phyloP scores from a whole-genome alignment of 1,140 invertebrate species.

The Micrasema minimum region DNA sequence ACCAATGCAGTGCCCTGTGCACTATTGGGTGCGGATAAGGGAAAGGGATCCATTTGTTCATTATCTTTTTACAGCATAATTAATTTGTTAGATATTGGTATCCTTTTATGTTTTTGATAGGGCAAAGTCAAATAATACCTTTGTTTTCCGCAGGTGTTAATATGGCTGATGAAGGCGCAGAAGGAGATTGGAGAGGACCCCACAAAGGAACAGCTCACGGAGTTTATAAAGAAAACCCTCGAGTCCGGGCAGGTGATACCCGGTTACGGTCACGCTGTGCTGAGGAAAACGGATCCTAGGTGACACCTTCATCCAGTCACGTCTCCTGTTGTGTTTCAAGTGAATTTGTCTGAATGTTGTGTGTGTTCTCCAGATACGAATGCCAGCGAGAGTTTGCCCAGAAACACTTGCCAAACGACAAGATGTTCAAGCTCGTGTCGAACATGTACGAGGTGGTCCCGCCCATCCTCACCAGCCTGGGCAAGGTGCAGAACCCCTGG shows the following conservation, averaged over 20 bases:
- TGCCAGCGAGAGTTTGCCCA: constrained; percentile 96
- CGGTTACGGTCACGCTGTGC: constrained; percentile 96
- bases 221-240: constrained; percentile 95
- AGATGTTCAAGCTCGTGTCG: constrained; percentile 90
- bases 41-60: too few relatives aligned
- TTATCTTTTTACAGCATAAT: too few relatives aligned
- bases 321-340: too few relatives aligned
- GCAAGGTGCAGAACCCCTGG: constrained; percentile 99
- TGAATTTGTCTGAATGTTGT: too few relatives aligned
- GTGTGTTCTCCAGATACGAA: constrained; percentile 65
- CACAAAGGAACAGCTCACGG: constrained; percentile 88
- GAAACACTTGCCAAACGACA: constrained; percentile 93
- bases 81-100: too few relatives aligned
- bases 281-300: constrained; percentile 96
- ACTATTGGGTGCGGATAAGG: too few relatives aligned
- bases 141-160: constrained; percentile 74
- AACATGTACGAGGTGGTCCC: constrained; percentile 96
- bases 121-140: too few relatives aligned
- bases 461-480: constrained; percentile 90
- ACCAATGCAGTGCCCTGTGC: too few relatives aligned
- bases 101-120: too few relatives aligned
- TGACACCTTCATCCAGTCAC: constrained; percentile 65
- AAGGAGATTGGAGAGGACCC: constrained; percentile 83
- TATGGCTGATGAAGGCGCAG: constrained; percentile 86
- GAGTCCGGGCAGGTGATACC: constrained; percentile 96